Evolutionary conservation across 35 echinoderm and acorn worm genomes (phyloP), one percentile per base, ranked within the genome.

Genomic region (Ophiothrix spiculata): DNA sequence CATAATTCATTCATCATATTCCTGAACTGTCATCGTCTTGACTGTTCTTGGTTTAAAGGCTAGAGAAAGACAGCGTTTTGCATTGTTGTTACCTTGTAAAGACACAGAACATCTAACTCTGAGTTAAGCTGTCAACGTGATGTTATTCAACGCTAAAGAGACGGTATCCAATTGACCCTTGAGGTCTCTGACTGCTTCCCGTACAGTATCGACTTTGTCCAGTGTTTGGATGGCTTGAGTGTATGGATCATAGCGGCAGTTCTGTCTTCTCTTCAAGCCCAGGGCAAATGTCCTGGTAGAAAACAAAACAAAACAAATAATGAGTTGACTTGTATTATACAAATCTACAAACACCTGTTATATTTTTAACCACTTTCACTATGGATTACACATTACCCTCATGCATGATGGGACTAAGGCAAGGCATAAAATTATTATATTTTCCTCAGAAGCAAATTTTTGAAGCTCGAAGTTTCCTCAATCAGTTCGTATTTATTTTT

Each of bases 161-260:
- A 97, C 79, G 35, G 86, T 83, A 33, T 86, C 84, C 37, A 93
- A 39, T 21, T 97, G 86, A 3, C 69, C 73, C 37, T 88, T 90
- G 32, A 97, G 32, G 23, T 89, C 83, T 38, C 38, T 28, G 23
- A 92, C 42, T 19, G 83, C 83, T 34, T 90, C 88, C 40, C 86
- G 86, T 1, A 97, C 78, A 25, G 64, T 87, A 10, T 80, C 78
- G 19, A 92, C 79, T n/a, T 77, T 92, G 38, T 97, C 94, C 13
- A 97, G 74, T 21, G 84, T 45, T 40, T 87, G 35, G 32, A 93
- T 86, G 13, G 80, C 80, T 36, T 92, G 82, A 33, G 86, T 97
- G 76, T 83, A 92, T 28, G 94, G 90, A 40, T 97, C 90, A 56
- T 97, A 97, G n/a, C 84, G 82, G 33, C 92, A 83, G 38, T 92